phyloP scores from a whole-genome alignment of 2,888 invertebrate genomes.

The Fabriciana adippe region DNA sequence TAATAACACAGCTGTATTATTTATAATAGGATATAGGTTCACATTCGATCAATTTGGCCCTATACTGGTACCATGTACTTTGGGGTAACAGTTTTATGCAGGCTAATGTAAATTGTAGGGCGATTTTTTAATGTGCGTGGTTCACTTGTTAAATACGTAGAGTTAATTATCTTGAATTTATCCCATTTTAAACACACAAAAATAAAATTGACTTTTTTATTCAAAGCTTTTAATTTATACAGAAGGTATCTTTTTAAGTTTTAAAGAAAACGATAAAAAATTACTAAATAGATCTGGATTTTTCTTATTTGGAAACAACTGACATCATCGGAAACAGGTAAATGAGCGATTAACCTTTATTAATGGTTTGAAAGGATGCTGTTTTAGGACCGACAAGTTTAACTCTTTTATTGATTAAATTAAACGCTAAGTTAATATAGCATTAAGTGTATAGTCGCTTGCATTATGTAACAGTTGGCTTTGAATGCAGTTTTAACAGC shows the following conservation, averaged over 20 bases:
- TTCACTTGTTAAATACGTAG: constrained; percentile 2
- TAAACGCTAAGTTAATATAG: background rate
- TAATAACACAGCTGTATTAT: constrained; percentile 34
- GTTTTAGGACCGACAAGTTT: constrained; percentile 32
- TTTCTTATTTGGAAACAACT: constrained; percentile 12
- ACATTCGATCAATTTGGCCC: constrained; percentile 36
- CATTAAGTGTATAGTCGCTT: constrained; percentile 9
- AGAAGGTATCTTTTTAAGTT: background rate
- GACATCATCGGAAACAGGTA: constrained; percentile 30
- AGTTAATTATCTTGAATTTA: no score
- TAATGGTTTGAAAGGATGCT: constrained; percentile 42
- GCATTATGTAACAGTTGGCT: constrained; percentile 4
- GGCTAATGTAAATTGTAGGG: constrained; percentile 9
- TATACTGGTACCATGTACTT: constrained; percentile 35
- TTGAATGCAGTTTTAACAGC: constrained; percentile 2
- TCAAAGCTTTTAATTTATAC: background rate
- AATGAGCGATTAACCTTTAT: constrained; percentile 41
- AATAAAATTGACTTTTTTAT: no score
- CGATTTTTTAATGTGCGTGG: background rate
- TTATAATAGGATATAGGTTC: constrained; percentile 27
- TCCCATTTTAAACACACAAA: no score
- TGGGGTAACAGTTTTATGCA: constrained; percentile 30
- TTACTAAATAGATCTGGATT: background rate
- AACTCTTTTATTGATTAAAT: constrained; percentile 15
- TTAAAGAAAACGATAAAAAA: background rate